These are phyloP conservation scores for Zeugodacus cucurbitae DNA, from an alignment of 1,140 invertebrate species.

Conservation along the genomic window DNA sequence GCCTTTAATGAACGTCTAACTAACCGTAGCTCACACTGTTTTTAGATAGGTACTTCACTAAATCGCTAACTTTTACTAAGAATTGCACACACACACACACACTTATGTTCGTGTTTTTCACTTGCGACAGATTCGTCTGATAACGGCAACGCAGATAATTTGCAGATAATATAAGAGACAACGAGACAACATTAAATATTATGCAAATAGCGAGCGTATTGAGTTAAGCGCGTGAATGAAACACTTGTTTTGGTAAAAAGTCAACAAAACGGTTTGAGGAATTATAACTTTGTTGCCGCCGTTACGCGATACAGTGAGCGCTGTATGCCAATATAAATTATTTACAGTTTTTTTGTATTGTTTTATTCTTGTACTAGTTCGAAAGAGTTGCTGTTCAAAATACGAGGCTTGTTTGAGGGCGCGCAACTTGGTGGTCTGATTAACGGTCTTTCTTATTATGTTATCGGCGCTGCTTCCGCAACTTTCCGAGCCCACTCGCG, in stretches of 20 bases:
- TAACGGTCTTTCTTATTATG: background rate
- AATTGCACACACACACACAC: background rate
- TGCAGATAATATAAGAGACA: slow-evolving; percentile 8
- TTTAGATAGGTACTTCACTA: background rate
- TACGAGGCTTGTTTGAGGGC: background rate
- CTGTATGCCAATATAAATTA: too few species aligned
- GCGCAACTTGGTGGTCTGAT: background rate
- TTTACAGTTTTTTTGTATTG: background rate
- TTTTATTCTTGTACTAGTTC: background rate
- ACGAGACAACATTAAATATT: background rate
- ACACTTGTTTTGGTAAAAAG: slow-evolving; percentile 16
- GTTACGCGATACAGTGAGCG: too few species aligned
- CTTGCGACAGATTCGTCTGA: slow-evolving; percentile 18
- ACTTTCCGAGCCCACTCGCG: background rate
- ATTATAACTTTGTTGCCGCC: too few species aligned
- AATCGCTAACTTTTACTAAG: background rate
- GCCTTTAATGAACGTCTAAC: background rate
- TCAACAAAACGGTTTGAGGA: background rate
- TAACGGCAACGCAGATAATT: slow-evolving; percentile 10
- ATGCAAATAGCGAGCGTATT: background rate
- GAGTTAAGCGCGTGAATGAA: background rate
- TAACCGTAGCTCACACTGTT: background rate
- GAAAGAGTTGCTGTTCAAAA: background rate
- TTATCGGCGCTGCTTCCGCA: background rate
- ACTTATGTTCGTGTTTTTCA: background rate